These are phyloP conservation scores for Amblyopsis rosae DNA, from an alignment of 2,113 vertebrate species.

Conservation along the genomic window DNA sequence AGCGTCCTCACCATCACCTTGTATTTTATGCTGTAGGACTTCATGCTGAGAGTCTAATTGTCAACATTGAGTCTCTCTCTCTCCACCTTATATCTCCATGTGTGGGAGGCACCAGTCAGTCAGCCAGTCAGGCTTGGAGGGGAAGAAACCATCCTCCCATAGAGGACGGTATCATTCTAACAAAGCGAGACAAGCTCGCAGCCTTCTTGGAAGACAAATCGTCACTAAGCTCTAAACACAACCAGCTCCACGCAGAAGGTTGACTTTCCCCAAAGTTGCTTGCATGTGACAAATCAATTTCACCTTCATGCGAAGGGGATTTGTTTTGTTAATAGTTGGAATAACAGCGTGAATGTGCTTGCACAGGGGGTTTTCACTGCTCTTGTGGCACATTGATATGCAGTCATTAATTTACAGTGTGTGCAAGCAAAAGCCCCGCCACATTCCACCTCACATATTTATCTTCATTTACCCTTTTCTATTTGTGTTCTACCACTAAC, in stretches of 20 bases:
- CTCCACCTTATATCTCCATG: constrained; percentile 6
- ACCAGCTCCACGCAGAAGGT: constrained; percentile 46
- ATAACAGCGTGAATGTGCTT: constrained; percentile 39
- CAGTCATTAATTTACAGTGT: no score
- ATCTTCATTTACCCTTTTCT: no score
- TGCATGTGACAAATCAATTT: constrained; percentile 66
- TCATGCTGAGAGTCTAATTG: constrained; percentile 52
- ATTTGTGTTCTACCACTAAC: no score
- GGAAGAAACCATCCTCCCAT: constrained; percentile 32
- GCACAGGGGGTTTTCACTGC: constrained; percentile 18
- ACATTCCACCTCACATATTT: no score
- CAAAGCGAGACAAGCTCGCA: constrained; percentile 18
- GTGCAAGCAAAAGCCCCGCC: no score
- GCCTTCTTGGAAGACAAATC: constrained; percentile 40
- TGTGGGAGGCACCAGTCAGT: constrained; percentile 51
- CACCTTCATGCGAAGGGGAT: constrained; percentile 40
- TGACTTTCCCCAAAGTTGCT: constrained; percentile 54
- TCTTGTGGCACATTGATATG: neutral
- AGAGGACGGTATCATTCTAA: constrained; percentile 41
- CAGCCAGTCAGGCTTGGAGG: constrained; percentile 28
- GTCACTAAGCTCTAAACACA: constrained; percentile 48
- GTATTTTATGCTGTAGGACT: constrained; percentile 41
- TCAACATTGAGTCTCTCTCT: constrained; percentile 21
- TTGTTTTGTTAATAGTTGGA: constrained; percentile 41
- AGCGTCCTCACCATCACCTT: constrained; percentile 20